These are phyloP conservation scores for Archips crataeganus DNA, from an alignment of 2,888 invertebrate genomes.

Conservation along the genomic window DNA sequence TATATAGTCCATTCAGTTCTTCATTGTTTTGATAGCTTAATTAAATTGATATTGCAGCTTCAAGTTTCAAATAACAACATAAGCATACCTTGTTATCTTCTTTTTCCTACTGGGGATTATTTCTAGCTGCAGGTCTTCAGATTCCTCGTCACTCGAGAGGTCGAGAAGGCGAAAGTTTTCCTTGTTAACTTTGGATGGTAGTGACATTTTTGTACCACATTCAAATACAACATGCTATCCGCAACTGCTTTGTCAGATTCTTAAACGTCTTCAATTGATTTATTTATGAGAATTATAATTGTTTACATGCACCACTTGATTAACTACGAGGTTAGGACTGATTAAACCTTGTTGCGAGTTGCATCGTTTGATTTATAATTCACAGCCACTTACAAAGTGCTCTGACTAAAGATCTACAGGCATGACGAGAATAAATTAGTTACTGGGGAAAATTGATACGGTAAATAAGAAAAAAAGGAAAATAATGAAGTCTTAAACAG, in stretches of 20 bases:
- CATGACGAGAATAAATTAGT: not conserved
- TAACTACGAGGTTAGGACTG: slow-evolving; percentile 14
- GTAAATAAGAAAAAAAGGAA: slow-evolving; percentile 21
- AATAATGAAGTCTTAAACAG: slow-evolving; percentile 19
- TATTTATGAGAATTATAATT: slow-evolving; percentile 2
- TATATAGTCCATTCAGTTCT: no score
- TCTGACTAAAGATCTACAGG: not conserved
- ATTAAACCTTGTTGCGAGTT: not conserved
- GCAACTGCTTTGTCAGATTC: slow-evolving; percentile 40
- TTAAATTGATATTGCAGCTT: no score
- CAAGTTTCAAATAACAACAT: no score
- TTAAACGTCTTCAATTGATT: not conserved
- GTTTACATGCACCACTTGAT: slow-evolving; percentile 40
- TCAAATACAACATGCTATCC: slow-evolving; percentile 68
- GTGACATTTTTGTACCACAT: slow-evolving; percentile 66
- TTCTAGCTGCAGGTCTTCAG: slow-evolving; percentile 86
- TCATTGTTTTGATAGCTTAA: no score
- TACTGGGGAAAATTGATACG: not conserved
- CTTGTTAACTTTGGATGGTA: slow-evolving; percentile 81
- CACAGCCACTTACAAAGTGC: not conserved
- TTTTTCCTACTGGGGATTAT: slow-evolving; percentile 85
- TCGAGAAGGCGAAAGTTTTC: slow-evolving; percentile 88
- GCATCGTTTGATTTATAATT: not conserved
- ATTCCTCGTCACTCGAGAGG: slow-evolving; percentile 86
- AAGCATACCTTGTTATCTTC: slow-evolving; percentile 82